Base-by-base conservation (phyloP, 2,888 invertebrate genomes). In the Hybos culiciformis region DNA sequence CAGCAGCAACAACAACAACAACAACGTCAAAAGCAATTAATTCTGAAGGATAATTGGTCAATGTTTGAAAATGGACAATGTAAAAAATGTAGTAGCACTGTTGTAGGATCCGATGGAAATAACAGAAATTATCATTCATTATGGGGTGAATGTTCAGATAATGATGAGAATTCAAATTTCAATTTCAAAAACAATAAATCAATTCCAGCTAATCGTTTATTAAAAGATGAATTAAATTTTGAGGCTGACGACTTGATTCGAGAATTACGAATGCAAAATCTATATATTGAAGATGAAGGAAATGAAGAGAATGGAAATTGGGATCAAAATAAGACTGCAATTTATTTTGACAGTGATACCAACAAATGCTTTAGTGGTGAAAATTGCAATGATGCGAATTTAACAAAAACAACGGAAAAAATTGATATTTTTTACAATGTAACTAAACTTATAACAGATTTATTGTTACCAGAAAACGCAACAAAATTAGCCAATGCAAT, bases 161-260 rank as follows among this genome's bases (percentile, higher is more conserved):
- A 60, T 42, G 56, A 56, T 42, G 51, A 40, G 55, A 55, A 29
- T 52, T 53, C 24, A 56, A 56, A 40, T 59, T n/a, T n/a, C n/a
- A n/a, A n/a, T n/a, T n/a, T n/a, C n/a, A n/a, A n/a, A n/a, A n/a
- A n/a, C n/a, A n/a, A n/a, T n/a, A n/a, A n/a, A n/a, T n/a, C 60
- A 1, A 47, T 58, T 41, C 61, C 61, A 17, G 60, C 61, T 7
- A 57, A 58, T 51, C 51, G 55, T 14, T 41, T 57, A 36, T 42
- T 62, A 11, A 58, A 57, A 42, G 60, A 58, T 42, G 61, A 62
- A 50, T 47, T 62, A 1, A 48, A 52, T 43, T 41, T 55, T 20
- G 61, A 62, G 48, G 61, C 55, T 12, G 61, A 62, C 50, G 57
- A 62, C 47, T 60, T 62, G 33, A 62, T 62, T 60, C 58, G 56